Evolutionary conservation across 2,888 invertebrate species (phyloP).

Genomic region (Caenorhabditis sp.): DNA sequence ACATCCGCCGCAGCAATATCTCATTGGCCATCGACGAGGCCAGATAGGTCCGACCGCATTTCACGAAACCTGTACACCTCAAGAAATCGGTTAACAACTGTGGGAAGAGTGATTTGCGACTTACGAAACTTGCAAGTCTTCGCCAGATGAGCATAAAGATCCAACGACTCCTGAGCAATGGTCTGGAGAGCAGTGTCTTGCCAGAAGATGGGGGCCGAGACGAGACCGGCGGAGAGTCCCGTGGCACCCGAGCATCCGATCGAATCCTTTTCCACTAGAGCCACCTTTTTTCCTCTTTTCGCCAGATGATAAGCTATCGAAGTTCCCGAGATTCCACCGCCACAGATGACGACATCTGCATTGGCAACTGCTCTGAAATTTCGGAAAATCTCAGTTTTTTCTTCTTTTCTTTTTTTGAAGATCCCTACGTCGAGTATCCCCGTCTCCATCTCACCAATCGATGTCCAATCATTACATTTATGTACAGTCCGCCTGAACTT

Average conservation of each 20-base stretch:
- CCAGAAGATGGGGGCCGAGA: constrained; percentile 89
- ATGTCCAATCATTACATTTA: constrained; percentile 54
- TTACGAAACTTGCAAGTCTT: constrained; percentile 87
- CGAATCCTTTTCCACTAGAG: constrained; percentile 86
- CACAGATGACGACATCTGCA: constrained; percentile 85
- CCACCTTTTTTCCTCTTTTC: constrained; percentile 87
- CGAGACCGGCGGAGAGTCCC: constrained; percentile 88
- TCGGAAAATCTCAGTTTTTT: no score
- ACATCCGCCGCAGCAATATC: constrained; percentile 74
- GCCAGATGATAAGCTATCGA: constrained; percentile 89
- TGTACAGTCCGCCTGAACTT: constrained; percentile 24
- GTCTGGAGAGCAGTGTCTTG: constrained; percentile 84
- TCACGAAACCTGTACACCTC: constrained; percentile 70
- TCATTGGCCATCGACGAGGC: constrained; percentile 74
- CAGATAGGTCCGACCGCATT: constrained; percentile 80
- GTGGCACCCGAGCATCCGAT: constrained; percentile 88
- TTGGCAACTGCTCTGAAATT: constrained; percentile 56
- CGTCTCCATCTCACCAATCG: constrained; percentile 48
- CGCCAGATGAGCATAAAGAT: constrained; percentile 89
- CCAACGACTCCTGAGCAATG: constrained; percentile 90
- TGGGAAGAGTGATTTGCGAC: neutral
- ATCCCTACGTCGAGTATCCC: constrained; percentile 46
- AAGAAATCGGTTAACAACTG: neutral
- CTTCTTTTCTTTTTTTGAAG: no score
- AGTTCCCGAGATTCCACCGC: constrained; percentile 89